phyloP scores from a whole-genome alignment of 2,797 vertebrate genomes.

The Lagodon rhomboides region DNA sequence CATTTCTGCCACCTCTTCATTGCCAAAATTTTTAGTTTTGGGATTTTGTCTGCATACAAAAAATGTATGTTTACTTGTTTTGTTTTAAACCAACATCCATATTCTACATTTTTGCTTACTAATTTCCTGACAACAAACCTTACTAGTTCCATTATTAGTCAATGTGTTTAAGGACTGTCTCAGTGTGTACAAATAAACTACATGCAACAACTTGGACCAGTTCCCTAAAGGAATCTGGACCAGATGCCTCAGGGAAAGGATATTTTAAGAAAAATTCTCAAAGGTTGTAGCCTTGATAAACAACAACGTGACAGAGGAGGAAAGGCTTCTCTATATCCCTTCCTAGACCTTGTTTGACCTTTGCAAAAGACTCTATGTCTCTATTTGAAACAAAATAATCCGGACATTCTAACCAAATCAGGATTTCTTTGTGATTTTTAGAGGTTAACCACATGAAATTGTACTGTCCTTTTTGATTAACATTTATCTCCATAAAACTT shows the following conservation, averaged over 20 bases:
- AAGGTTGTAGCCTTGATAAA: neutral
- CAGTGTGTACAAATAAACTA: neutral
- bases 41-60: too few species aligned
- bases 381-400: neutral
- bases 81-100: too few species aligned
- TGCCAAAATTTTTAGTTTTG: too few species aligned
- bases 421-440: neutral
- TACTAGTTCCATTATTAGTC: neutral
- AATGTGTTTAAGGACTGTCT: neutral
- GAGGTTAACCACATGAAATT: neutral
- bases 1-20: too few species aligned
- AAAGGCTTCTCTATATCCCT: neutral
- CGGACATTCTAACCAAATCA: constrained; percentile 1
- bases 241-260: neutral
- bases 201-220: neutral
- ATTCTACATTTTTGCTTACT: too few species aligned
- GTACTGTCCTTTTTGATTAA: neutral
- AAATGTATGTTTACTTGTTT: too few species aligned
- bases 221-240: neutral
- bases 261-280: neutral
- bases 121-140: too few species aligned
- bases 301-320: neutral
- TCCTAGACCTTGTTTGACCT: neutral
- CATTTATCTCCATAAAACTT: constrained; percentile 1
- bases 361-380: neutral